phyloP scores from a whole-genome alignment of 2,113 vertebrate genomes.

The Tringa solitaria region DNA sequence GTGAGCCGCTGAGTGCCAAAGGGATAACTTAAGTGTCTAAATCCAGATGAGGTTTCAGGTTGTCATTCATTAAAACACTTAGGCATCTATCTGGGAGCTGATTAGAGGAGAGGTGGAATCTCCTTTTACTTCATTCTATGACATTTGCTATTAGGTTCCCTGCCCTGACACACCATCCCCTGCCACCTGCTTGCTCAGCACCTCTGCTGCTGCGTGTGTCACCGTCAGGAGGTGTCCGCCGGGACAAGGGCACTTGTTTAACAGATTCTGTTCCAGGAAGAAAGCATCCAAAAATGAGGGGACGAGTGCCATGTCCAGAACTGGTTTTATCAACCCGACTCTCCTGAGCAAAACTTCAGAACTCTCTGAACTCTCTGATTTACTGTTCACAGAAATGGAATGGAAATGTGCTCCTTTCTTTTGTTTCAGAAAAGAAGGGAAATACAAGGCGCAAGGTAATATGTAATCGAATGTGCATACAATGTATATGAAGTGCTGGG shows the following conservation, averaged over 20 bases:
- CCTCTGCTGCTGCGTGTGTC: not conserved
- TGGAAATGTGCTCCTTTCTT: not conserved
- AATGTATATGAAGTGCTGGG: not conserved
- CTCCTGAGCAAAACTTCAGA: not conserved
- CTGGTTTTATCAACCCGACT: not conserved
- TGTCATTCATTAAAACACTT: not conserved
- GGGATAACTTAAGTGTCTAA: not conserved
- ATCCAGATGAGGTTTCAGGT: not conserved
- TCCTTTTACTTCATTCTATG: not conserved
- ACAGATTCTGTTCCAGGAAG: not conserved
- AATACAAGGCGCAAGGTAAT: not conserved
- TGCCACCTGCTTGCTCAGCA: not conserved
- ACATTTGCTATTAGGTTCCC: not conserved
- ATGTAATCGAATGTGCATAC: not conserved
- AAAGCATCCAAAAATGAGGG: not conserved
- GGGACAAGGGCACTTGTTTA: not conserved
- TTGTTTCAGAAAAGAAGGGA: not conserved
- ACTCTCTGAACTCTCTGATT: not conserved
- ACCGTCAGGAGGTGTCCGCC: not conserved
- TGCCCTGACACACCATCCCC: not conserved
- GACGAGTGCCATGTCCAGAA: not conserved
- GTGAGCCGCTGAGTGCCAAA: not conserved
- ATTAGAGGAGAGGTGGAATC: not conserved
- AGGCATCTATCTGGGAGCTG: not conserved
- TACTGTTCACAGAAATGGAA: not conserved